Conservation (phyloP, 2,888 invertebrate genomes). For the Polydrusus pterygomalis region DNA sequence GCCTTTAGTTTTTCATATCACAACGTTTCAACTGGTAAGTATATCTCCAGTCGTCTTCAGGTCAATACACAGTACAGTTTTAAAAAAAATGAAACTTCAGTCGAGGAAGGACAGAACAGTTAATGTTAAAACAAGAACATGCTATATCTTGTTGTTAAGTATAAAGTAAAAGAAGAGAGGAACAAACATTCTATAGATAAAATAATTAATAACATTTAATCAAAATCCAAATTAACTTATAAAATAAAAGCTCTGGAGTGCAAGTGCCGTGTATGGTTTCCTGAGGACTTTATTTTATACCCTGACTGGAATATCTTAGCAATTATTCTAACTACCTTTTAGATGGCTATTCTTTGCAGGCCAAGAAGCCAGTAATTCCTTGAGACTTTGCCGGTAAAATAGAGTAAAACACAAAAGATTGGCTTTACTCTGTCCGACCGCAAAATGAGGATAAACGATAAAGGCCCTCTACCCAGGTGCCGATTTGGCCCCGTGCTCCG, state of each 20-base stretch:
- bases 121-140: too few species aligned
- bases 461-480: conserved; percentile 70
- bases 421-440: conserved; percentile 70
- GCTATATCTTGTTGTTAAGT: too few species aligned
- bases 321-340: conserved; percentile 74
- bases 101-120: too few species aligned
- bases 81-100: too few species aligned
- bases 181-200: too few species aligned
- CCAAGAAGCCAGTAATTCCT: conserved; percentile 70
- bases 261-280: conserved; percentile 53
- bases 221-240: conserved; percentile 26
- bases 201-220: conserved; percentile 34
- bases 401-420: conserved; percentile 72
- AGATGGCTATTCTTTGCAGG: conserved; percentile 73
- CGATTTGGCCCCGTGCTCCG: conserved; percentile 69
- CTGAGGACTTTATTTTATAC: conserved; percentile 63
- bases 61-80: too few species aligned
- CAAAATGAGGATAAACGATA: conserved; percentile 72
- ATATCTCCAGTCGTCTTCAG: too few species aligned
- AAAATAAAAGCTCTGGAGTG: conserved; percentile 32
- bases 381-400: conserved; percentile 68
- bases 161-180: too few species aligned
- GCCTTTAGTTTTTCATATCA: too few species aligned
- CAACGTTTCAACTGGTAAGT: too few species aligned
- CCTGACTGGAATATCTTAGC: conserved; percentile 72